Base-by-base conservation (phyloP, 2,888 invertebrate genomes). In the Aromia moschata region DNA sequence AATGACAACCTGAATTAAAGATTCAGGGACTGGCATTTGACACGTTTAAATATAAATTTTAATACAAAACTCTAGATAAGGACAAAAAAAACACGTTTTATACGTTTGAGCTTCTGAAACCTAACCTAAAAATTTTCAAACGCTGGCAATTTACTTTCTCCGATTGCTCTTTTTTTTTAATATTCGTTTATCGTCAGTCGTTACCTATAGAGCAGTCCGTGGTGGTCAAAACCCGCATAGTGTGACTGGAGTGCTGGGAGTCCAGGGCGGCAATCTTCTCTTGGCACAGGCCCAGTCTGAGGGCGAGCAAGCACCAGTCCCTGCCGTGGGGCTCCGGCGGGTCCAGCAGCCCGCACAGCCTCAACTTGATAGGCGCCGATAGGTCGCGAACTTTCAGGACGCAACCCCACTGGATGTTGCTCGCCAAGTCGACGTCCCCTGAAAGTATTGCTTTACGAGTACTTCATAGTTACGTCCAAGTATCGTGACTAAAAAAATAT, bases 271-370 rank as follows among this genome's bases (percentile, higher is more conserved):
- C 81, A 33, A 81, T 80, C 40, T 75, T 75, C 53, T 81, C 79
- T 64, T 81, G 80, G 52, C 74, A 76, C 15, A 81, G 67, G 51
- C 89, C 88, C 55, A 92, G 81, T 64, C 87, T 84, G 47, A 89
- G 85, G 10, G 92, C 91, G 57, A 92, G 79, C 73, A 90, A 84
- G 74, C 91, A 86, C 92, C 92, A 92, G 76, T 92, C 91, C 71
- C 88, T 86, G 14, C 90, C 90, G 57, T 87, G 83, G 10, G 86
- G 85, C 76, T 89, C 89, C 0, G 90, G 89, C 12, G 89, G 89
- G 79, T 92, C 91, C 55, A 92, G 79, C 69, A 89, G 80, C 60
- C 85, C 83, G 66, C 90, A 88, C 54, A 92, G 77, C 74, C 86
- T 83, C 67, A 85, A 81, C 61, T 87, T 83, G 14, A 86, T 82